Percentiles rank a stretch among this genome's conserved stretches.
Conservation (phyloP, 2,113 vertebrate genomes). For the Pedetes capensis region DNA sequence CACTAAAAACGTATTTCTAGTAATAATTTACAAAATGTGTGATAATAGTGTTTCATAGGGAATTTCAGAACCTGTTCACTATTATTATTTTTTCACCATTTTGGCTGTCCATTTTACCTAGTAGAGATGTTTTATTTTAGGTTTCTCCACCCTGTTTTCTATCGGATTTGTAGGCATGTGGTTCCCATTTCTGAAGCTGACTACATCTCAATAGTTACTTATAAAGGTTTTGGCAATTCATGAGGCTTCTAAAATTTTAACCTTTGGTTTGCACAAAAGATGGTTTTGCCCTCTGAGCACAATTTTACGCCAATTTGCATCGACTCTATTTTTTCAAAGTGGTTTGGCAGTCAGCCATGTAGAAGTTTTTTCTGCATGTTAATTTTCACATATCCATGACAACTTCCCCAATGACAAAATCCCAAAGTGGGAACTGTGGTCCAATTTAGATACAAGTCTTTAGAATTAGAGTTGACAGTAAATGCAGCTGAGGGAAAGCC, state of each 20-base stretch:
- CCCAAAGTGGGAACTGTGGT: slow-evolving; percentile 24
- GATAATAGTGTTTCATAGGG: background rate
- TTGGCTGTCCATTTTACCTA: background rate
- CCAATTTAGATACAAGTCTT: slow-evolving; percentile 1
- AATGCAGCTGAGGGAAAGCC: background rate
- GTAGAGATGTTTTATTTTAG: background rate
- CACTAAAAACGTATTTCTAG: background rate
- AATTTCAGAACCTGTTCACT: background rate
- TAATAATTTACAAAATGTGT: background rate
- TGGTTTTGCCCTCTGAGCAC: slow-evolving; percentile 28
- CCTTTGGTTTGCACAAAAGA: slow-evolving; percentile 49
- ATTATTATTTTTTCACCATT: background rate
- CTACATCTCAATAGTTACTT: background rate
- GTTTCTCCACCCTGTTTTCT: background rate
- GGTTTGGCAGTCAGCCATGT: slow-evolving; percentile 53
- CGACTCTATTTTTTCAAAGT: slow-evolving; percentile 39
- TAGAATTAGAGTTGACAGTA: slow-evolving; percentile 50
- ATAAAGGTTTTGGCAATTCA: background rate
- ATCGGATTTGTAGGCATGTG: background rate
- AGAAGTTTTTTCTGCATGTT: slow-evolving; percentile 39
- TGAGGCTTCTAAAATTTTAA: background rate
- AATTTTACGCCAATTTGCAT: slow-evolving; percentile 56
- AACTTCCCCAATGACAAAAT: slow-evolving; percentile 36
- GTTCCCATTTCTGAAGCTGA: background rate
- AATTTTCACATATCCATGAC: slow-evolving; percentile 50